Evolutionary conservation across 2,113 vertebrate genomes (phyloP), one percentile per base, ranked within the genome.

Genomic region (Dicrurus megarhynchus): DNA sequence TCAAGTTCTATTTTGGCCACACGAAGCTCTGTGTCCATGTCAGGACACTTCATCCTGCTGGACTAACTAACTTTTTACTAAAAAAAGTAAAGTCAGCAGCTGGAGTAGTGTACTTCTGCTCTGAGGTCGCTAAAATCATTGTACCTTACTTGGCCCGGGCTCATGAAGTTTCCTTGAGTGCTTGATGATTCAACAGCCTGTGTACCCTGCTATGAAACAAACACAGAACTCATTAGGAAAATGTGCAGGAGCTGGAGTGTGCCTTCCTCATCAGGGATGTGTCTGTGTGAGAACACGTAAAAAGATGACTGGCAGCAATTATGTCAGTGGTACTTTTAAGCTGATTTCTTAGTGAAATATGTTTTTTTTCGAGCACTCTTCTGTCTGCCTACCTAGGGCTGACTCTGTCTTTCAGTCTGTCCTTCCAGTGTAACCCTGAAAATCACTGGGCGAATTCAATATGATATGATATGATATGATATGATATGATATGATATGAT

Each of bases 21-120:
- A 6, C 27, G 8, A 83, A 61, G 2, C 24, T 57, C 30, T 8
- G 1, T 53, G 21, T 47, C 52, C 0, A 0, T 65, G 22, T 10
- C 12, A 91, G 27, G 10, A 19, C 10, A 33, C 1, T 52, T 61
- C 0, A 0, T 63, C 9, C 20, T 68, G 18, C 22, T 33, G 16
- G 33, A 53, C 32, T 71, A 26, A 21, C 12, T 56, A 35, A 42
- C 6, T 42, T 67, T 42, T 59, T 65, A 59, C 6, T 27, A 22
- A 44, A 46, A 44, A 78, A 50, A 28, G 0, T 0, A 52, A 75
- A 78, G 13, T 18, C 23, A 64, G 30, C 9, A 92, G 11, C 19
- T 35, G 9, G 7, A 67, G 16, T 41, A 32, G 7, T 13, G 9
- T 28, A 33, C 2, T 35, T 81, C 32, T 87, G 28, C 44, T 41